Conservation (phyloP, 2,797 vertebrate species). For the Macropus fuliginosus region DNA sequence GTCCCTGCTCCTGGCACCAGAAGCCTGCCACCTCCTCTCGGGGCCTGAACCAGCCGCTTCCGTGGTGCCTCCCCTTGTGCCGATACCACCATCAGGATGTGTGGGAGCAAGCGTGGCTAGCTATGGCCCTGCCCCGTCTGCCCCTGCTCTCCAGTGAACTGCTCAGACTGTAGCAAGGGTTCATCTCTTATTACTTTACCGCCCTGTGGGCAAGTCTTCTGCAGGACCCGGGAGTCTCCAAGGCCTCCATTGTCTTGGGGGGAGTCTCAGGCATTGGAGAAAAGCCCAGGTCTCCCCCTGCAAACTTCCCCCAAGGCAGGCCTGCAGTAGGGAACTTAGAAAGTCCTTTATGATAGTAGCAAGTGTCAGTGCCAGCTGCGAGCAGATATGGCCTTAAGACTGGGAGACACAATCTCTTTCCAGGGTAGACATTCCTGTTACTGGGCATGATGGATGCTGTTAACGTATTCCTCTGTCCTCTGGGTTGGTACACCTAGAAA, state of each 20-base stretch:
- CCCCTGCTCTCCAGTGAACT: background rate
- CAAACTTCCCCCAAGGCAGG: background rate
- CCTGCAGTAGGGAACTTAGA: constrained; percentile 5
- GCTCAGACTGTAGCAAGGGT: background rate
- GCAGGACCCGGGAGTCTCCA: no score
- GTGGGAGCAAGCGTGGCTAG: background rate
- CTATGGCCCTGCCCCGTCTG: background rate
- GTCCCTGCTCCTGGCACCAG: constrained; percentile 60
- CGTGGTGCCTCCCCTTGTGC: constrained; percentile 1
- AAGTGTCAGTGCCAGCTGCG: background rate
- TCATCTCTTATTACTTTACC: background rate
- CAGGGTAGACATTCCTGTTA: background rate
- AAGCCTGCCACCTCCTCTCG: background rate
- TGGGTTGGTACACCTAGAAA: no score
- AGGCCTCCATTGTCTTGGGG: background rate
- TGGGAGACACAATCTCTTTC: background rate
- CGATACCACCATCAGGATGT: background rate
- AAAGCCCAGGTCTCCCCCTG: background rate
- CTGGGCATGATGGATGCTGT: background rate
- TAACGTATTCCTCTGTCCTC: background rate
- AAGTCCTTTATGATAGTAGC: background rate
- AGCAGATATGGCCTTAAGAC: background rate
- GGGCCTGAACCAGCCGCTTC: background rate
- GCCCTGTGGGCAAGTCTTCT: no score
- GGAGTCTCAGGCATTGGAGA: background rate